Percentiles rank a stretch among this genome's conserved stretches.
phyloP scores from a whole-genome alignment of 1,140 invertebrate species.

The Tribolium madens region DNA sequence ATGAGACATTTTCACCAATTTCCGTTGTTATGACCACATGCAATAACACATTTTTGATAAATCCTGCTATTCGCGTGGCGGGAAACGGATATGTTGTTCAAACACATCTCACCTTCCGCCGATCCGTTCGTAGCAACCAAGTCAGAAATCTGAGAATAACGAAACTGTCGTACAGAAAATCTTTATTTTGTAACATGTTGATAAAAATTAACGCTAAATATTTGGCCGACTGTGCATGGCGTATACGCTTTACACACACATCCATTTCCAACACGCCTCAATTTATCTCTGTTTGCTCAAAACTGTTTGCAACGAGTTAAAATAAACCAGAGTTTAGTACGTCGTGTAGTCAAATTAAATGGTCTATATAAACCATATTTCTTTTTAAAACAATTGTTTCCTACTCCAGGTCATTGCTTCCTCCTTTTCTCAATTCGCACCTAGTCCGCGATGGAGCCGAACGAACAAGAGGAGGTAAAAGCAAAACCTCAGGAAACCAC shows the following conservation, averaged over 20 bases:
- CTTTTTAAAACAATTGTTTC: slow-evolving; percentile 50
- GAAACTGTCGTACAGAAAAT: slow-evolving; percentile 36
- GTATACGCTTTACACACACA: slow-evolving; percentile 43
- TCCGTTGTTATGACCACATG: no score
- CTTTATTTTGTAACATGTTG: slow-evolving; percentile 1
- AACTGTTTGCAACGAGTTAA: not conserved
- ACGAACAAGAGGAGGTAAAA: slow-evolving; percentile 41
- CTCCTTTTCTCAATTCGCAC: slow-evolving; percentile 24
- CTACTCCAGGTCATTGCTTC: slow-evolving; percentile 47
- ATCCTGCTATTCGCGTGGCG: slow-evolving; percentile 49
- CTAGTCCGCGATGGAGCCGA: slow-evolving; percentile 44
- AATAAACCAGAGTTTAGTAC: not conserved
- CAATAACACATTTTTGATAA: slow-evolving; percentile 37
- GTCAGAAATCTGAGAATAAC: slow-evolving; percentile 40
- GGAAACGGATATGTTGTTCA: slow-evolving; percentile 60
- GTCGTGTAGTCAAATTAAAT: slow-evolving; percentile 8
- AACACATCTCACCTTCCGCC: slow-evolving; percentile 59
- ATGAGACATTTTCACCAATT: no score
- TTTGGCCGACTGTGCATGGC: slow-evolving; percentile 40
- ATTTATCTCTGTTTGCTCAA: slow-evolving; percentile 39
- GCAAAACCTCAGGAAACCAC: slow-evolving; percentile 21
- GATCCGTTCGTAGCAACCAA: slow-evolving; percentile 47
- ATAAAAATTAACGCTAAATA: slow-evolving; percentile 1
- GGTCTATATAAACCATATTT: not conserved
- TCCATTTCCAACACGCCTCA: slow-evolving; percentile 33